Evolutionary conservation across 2,797 vertebrate species (phyloP), one percentile per base, ranked within the genome.

Genomic region (Clarias laeviceps): DNA sequence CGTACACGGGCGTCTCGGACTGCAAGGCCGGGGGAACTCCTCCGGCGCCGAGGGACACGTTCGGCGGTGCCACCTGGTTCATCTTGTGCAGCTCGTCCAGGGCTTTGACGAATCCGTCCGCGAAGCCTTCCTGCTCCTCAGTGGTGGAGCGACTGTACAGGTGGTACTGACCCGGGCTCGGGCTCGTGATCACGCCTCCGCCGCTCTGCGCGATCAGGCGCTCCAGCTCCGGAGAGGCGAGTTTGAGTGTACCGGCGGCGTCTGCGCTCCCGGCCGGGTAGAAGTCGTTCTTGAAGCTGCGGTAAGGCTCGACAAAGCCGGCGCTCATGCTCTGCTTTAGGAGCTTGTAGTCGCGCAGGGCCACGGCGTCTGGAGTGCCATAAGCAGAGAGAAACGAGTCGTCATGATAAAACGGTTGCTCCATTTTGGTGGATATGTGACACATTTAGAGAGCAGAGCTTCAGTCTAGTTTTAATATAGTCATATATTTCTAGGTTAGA

Each of bases 31-130:
- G 20, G 50, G 88, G 88, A 17, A 94, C 88, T 5, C 93, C 95
- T 3, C 94, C 94, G 57, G 92, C 89, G 3, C 94, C 95, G 92
- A 97, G 91, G 82, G 97, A 97, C 90, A 98, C 97, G 89, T 98
- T 98, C 8, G 97, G 97, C 22, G 97, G 97, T 0, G 95, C 95
- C 91, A 97, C 96, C 88, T 97, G 97, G 94, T 99, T 98, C 95
- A 98, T 97, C 91, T 98, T 98, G 94, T 99, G 96, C 17, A 99
- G 94, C 87, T 99, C 97, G 93, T 98, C 98, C 89, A 98, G 89
- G 0, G 97, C 97, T 93, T 98, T 97, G 1, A 98, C 96, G 84
- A 99, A 99, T 61, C 97, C 96, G 73, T 97, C 96, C 0, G 96
- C 94, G 83, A 99, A 99, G 12, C 95, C 96, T 90, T 99, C 98